A percentile compares a stretch with the other conserved stretches of the same genome.
These are phyloP conservation scores for Bergia sp. DNA, from an alignment of 92 coral and sea anemone species.

Conservation along the genomic window DNA sequence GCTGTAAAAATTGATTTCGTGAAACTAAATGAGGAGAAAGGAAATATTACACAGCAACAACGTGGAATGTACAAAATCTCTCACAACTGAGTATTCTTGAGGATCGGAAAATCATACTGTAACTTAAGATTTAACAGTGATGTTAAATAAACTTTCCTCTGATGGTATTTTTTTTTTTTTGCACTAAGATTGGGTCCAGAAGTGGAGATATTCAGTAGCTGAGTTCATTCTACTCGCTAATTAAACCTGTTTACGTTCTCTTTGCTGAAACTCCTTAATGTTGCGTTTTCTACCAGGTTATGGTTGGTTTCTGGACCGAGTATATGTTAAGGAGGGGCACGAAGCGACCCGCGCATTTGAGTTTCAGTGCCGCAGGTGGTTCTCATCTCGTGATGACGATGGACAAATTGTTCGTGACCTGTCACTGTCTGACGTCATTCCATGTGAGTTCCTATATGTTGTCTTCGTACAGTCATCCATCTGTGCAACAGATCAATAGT, in stretches of 20 bases:
- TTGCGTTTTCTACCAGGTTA: conserved; percentile 58
- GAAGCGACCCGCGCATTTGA: conserved; percentile 91
- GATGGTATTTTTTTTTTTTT: background rate
- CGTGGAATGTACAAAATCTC: no score
- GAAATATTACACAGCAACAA: no score
- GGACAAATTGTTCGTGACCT: conserved; percentile 96
- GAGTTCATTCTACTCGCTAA: background rate
- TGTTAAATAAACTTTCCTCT: no score
- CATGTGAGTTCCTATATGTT: conserved; percentile 62
- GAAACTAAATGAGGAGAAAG: no score
- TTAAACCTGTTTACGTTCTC: background rate
- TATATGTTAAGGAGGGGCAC: conserved; percentile 87
- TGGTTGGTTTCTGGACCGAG: conserved; percentile 95
- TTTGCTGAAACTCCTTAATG: background rate
- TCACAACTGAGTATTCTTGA: background rate
- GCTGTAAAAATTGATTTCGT: no score
- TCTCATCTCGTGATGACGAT: conserved; percentile 94
- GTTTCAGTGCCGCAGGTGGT: conserved; percentile 87
- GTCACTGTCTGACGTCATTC: conserved; percentile 73
- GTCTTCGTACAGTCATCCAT: background rate
- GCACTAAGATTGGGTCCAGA: background rate
- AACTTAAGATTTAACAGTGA: no score
- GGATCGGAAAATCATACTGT: no score
- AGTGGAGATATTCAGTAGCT: background rate
- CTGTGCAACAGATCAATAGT: background rate